These are phyloP conservation scores for Cheilosia urbana DNA, from an alignment of 2,888 invertebrate genomes.

Conservation along the genomic window DNA sequence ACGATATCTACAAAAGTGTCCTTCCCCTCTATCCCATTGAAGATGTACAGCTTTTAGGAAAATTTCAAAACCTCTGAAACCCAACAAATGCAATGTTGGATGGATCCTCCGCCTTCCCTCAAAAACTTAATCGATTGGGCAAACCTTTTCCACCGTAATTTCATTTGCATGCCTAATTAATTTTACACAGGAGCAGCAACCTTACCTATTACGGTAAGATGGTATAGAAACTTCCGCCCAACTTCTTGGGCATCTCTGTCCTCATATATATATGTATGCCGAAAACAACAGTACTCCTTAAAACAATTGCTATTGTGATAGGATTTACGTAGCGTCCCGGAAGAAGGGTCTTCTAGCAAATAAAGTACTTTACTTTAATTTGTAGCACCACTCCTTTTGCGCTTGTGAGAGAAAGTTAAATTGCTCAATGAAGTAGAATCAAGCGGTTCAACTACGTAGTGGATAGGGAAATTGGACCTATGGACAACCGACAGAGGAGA, in stretches of 20 bases:
- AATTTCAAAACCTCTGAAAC: slow-evolving; percentile 52
- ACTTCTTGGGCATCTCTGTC: slow-evolving; percentile 21
- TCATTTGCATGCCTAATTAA: slow-evolving; percentile 75
- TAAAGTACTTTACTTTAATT: slow-evolving; percentile 70
- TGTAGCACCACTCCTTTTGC: slow-evolving; percentile 58
- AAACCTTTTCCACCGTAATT: slow-evolving; percentile 68
- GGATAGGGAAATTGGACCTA: neutral
- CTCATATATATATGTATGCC: slow-evolving; percentile 15
- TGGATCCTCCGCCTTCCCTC: too few relatives aligned
- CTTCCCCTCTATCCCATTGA: neutral
- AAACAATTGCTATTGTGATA: slow-evolving; percentile 60
- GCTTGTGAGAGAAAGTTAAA: slow-evolving; percentile 48
- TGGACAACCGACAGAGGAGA: neutral
- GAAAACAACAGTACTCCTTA: slow-evolving; percentile 43
- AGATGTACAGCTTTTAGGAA: slow-evolving; percentile 11
- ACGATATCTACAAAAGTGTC: slow-evolving; percentile 5
- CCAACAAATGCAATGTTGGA: slow-evolving; percentile 16
- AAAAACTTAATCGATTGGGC: slow-evolving; percentile 68
- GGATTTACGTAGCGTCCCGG: slow-evolving; percentile 63
- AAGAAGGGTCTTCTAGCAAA: slow-evolving; percentile 54
- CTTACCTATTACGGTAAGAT: slow-evolving; percentile 41
- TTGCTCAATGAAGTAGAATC: slow-evolving; percentile 70
- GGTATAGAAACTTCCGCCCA: slow-evolving; percentile 2
- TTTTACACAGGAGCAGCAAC: slow-evolving; percentile 57
- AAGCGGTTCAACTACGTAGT: slow-evolving; percentile 9